Conservation (phyloP, 2,797 vertebrate genomes). For the Megalops cyprinoides region DNA sequence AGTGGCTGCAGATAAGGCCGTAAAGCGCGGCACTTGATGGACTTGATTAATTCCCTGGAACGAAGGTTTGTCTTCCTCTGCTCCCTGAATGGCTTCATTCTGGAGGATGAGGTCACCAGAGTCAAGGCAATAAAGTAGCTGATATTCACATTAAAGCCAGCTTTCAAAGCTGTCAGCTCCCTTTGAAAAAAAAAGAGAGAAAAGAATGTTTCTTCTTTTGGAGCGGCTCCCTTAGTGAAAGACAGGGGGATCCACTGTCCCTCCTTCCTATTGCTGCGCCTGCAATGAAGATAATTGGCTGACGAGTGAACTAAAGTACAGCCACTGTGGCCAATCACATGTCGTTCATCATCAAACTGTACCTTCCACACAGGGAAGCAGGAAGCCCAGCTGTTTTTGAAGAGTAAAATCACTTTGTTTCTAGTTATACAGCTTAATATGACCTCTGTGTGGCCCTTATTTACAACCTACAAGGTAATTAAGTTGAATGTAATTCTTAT, state of each 20-base stretch:
- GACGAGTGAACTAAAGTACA: conserved; percentile 68
- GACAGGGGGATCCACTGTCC: conserved; percentile 48
- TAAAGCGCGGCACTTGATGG: conserved; percentile 75
- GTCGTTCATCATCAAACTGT: conserved; percentile 48
- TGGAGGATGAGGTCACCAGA: conserved; percentile 86
- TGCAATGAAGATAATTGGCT: conserved; percentile 69
- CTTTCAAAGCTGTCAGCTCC: conserved; percentile 55
- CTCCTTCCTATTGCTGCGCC: conserved; percentile 43
- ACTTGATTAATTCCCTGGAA: conserved; percentile 90
- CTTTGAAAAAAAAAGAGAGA: conserved; percentile 57
- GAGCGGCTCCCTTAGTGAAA: conserved; percentile 60
- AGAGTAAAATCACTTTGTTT: conserved; percentile 83
- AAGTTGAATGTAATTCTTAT: too few relatives aligned
- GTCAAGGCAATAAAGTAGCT: conserved; percentile 86
- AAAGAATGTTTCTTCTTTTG: conserved; percentile 68
- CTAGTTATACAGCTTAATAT: background rate
- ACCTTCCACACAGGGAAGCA: conserved; percentile 70
- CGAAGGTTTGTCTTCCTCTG: conserved; percentile 86
- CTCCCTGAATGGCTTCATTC: conserved; percentile 91
- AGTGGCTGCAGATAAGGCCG: conserved; percentile 72
- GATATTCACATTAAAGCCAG: conserved; percentile 81
- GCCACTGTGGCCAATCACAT: conserved; percentile 43
- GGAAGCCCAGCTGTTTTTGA: conserved; percentile 72
- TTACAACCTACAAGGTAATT: conserved; percentile 87
- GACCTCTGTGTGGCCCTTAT: conserved; percentile 63